Evolutionary conservation across 1,140 invertebrate species (phyloP), one percentile per base, ranked within the genome.

Genomic region (Marisa cornuarietis): DNA sequence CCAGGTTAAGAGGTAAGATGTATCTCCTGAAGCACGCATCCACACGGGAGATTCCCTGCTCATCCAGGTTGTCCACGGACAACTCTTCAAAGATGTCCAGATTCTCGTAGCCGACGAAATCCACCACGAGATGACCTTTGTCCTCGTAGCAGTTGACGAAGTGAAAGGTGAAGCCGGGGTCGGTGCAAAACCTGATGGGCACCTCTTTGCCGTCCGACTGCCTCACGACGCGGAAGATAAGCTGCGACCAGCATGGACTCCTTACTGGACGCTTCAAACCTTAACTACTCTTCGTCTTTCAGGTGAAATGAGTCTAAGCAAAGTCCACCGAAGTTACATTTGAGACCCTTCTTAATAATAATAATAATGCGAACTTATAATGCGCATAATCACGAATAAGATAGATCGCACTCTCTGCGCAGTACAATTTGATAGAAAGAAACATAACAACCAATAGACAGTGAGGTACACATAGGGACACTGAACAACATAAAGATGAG

Each of bases 101-200:
- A 91, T 97, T 94, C 80, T 94, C 93, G 87, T 97, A 97, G 71
- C 94, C 93, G 85, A 96, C 96, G 61, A 98, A 93, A 87, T 97
- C 96, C 0, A 97, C 89, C 8, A 94, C 90, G 4, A 97, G 88
- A 68, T 95, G 91, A 80, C 93, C 92, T n/a, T 93, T 92, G 66
- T 94, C 93, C 88, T 94, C 96, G 87, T 94, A 98, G 73, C 95
- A 94, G 91, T 98, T 98, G 76, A 97, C 96, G 51, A 96, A 95
- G 86, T 98, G 97, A 5, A 97, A 92, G 84, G 94, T 96, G 87
- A 98, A 97, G 0, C 94, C 90, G 78, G 96, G 94, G 0, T 95
- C 93, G 31, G 93, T 86, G 87, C 91, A 93, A n/a, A 85, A 79
- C 11, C 51, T 58, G 16, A 72, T 52, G 18, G 75, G 42, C 7